A percentile compares a stretch with the other conserved stretches of the same genome.
These are phyloP conservation scores for Hiodon alosoides DNA, from an alignment of 2,113 vertebrate genomes.

Conservation along the genomic window DNA sequence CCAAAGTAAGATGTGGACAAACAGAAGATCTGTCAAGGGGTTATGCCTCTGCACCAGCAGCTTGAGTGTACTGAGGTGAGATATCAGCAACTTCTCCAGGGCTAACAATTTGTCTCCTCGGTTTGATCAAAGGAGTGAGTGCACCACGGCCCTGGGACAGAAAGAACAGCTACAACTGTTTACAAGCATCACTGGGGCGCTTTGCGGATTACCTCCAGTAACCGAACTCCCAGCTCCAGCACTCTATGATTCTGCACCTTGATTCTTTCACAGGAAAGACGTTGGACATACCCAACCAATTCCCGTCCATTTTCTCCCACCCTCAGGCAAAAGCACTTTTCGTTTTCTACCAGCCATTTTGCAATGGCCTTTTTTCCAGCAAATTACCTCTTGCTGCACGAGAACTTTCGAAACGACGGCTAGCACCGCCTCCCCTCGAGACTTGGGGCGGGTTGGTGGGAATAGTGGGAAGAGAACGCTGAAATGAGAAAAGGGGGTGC, in stretches of 20 bases:
- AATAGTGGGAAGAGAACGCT: background rate
- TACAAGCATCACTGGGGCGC: slow-evolving; percentile 1
- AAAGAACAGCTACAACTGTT: background rate
- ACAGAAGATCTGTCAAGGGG: background rate
- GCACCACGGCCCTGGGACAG: background rate
- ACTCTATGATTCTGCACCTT: no score
- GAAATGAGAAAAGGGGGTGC: background rate
- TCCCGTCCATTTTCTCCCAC: no score
- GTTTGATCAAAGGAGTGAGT: background rate
- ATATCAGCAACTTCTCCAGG: background rate
- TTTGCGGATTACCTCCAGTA: background rate
- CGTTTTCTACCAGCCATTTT: no score
- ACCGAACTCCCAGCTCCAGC: no score
- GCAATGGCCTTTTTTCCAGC: no score
- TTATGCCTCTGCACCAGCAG: background rate
- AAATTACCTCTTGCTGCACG: no score
- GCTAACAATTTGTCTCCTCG: background rate
- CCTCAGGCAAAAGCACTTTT: no score
- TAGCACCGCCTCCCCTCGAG: background rate
- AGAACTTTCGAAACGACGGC: no score
- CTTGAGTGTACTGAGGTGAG: no score
- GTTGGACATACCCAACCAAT: no score
- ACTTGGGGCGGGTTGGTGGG: background rate
- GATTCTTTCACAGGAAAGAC: no score
- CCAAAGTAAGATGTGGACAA: background rate